Conservation (phyloP, 2,797 vertebrate genomes). For the Pipistrellus pipistrellus region DNA sequence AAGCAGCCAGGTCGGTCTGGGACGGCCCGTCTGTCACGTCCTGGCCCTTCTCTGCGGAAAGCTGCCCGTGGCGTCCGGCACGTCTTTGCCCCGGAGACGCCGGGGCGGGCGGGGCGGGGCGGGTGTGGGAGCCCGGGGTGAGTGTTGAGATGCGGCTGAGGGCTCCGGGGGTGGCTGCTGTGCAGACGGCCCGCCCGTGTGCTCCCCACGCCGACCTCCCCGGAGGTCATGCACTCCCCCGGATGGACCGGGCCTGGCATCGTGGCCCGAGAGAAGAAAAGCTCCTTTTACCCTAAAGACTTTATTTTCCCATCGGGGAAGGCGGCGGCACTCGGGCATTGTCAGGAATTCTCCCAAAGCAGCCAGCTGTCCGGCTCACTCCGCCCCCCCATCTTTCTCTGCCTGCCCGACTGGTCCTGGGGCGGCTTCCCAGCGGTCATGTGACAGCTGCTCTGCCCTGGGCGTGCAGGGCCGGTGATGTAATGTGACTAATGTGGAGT, state of each 20-base stretch:
- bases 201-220: neutral
- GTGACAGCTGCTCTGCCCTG: neutral
- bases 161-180: neutral
- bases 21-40: too few relatives aligned
- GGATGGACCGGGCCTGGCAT: neutral
- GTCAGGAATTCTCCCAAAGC: neutral
- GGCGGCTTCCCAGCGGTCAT: neutral
- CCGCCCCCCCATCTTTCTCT: accelerated
- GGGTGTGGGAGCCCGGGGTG: too few relatives aligned
- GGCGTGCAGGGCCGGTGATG: neutral
- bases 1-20: too few relatives aligned
- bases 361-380: accelerated
- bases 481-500: neutral
- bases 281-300: neutral
- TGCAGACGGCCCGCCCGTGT: too few relatives aligned
- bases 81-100: too few relatives aligned
- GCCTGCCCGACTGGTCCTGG: too few relatives aligned
- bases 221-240: neutral
- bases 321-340: too few relatives aligned
- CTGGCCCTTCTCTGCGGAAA: too few relatives aligned
- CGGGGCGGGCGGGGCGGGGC: too few relatives aligned
- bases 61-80: too few relatives aligned
- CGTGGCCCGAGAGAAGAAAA: neutral
- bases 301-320: neutral
- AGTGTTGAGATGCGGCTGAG: too few relatives aligned